Base-by-base conservation (phyloP, 1,140 invertebrate genomes). In the Pantala flavescens region DNA sequence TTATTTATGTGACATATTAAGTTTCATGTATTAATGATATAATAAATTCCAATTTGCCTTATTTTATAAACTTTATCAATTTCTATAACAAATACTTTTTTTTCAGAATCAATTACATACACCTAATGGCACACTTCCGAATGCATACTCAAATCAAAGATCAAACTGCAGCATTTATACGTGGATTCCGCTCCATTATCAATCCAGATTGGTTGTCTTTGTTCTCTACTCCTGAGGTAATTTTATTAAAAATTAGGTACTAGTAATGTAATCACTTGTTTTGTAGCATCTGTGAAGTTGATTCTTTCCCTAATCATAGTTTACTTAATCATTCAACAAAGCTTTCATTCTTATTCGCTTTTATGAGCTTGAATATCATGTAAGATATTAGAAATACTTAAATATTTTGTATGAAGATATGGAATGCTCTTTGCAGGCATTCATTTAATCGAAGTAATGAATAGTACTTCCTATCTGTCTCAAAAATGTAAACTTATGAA, bases 141-240 rank as follows among this genome's bases (percentile, higher is more conserved):
- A 98, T 99, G 92, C 94, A 98, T 80, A 91, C 91, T 9, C 97
- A 99, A 86, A 98, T 98, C 75, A 93, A 93, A 79, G 94, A 98
- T 74, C 98, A 99, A 85, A 97, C 96, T 0, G 88, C 92, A 70
- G 94, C 97, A 10, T 99, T 99, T 80, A 96, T 98, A 43, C 90
- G 91, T 79, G 98, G 98, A 3, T 99, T 99, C 82, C 88, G 95
- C 76, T 93, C 94, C 10, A 93, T 99, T 73, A 93, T 99, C 55
- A 96, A 96, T 83, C 89, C 90, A 0, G 96, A 98, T 76, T 99
- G 97, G 97, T 83, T 99, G 12, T 88, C 91, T 0, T 85, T 99
- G 75, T 99, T 99, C 82, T 98, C 97, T 7, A 94, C 96, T 0
- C 96, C 97, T 7, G 98, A 99, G 86, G 90, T 98, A 81, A 82